These are phyloP conservation scores for Ceriagrion tenellum DNA, from an alignment of 2,888 invertebrate species.

Conservation along the genomic window DNA sequence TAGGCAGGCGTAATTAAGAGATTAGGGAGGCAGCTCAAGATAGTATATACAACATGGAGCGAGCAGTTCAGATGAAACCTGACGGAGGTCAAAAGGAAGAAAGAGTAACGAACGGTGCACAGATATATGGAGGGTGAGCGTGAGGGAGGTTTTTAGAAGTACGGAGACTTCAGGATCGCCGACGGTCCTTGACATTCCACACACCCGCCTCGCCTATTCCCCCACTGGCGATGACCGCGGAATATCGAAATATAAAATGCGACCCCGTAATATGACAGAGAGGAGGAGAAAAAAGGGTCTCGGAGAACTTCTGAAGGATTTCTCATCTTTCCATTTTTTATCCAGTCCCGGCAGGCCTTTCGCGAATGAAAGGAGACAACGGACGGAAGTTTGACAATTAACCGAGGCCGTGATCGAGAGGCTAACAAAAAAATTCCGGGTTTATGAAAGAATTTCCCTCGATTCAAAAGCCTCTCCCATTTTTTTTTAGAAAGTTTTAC, in stretches of 20 bases:
- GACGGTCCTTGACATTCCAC: not conserved
- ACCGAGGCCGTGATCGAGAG: not conserved
- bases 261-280: not conserved
- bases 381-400: slow-evolving; percentile 23
- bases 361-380: not conserved
- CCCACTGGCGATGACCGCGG: not conserved
- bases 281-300: not conserved
- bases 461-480: not conserved
- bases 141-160: not conserved
- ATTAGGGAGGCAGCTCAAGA: too few relatives aligned
- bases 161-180: not conserved
- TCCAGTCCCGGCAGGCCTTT: not conserved
- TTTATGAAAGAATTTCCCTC: not conserved
- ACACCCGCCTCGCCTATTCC: not conserved
- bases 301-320: not conserved
- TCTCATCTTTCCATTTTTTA: not conserved
- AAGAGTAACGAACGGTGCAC: not conserved
- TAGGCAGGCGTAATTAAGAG: too few relatives aligned
- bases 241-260: not conserved
- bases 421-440: not conserved
- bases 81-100: too few relatives aligned
- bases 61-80: too few relatives aligned
- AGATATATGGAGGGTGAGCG: not conserved
- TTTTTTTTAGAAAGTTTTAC: not conserved
- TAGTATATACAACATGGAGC: too few relatives aligned